Base-by-base conservation (phyloP, 2,888 invertebrate species). In the Saturnia japonica region DNA sequence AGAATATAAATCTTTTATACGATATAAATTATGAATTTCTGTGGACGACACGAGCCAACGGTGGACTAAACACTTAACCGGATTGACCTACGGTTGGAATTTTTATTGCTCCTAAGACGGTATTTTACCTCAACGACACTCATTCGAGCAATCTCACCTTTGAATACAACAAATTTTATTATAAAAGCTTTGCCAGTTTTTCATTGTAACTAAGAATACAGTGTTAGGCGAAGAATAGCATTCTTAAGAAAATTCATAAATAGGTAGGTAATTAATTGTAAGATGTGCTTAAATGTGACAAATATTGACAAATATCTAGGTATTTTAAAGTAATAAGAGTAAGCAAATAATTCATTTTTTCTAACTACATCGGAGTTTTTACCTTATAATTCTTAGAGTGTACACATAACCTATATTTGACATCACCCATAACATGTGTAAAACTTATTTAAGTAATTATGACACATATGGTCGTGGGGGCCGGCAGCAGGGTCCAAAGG, bases 21-120 rank as follows among this genome's bases (percentile, higher is more conserved):
- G 57, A 14, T 60, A 60, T 60, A 60, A 60, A 60, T 25, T 28
- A 64, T 40, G 64, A 64, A n/a, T 64, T 40, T 64, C 64, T 40
- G 64, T 40, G 40, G 67, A 57, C 67, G 69, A 69, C 51, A 42
- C 51, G 34, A 62, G 60, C 68, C 19, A 60, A 82, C 72, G 62
- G n/a, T 72, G 85, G 84, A 84, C 85, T 82, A 78, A 82, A 84
- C 86, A 85, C 85, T 86, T 85, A 84, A 82, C 85, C 84, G 83
- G 85, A 85, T 86, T 86, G 86, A 85, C 85, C 86, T 84, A 78
- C 73, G 80, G 77, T 73, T 77, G 85, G 85, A 84, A 86, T 86
- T 86, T 86, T 85, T 86, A 86, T 86, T 86, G 83, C 85, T 81
- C 80, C 76, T 74, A 77, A 78, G 76, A 72, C 77, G 74, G 75